Conservation (phyloP, 2,113 vertebrate genomes). For the Ptyas mucosa region DNA sequence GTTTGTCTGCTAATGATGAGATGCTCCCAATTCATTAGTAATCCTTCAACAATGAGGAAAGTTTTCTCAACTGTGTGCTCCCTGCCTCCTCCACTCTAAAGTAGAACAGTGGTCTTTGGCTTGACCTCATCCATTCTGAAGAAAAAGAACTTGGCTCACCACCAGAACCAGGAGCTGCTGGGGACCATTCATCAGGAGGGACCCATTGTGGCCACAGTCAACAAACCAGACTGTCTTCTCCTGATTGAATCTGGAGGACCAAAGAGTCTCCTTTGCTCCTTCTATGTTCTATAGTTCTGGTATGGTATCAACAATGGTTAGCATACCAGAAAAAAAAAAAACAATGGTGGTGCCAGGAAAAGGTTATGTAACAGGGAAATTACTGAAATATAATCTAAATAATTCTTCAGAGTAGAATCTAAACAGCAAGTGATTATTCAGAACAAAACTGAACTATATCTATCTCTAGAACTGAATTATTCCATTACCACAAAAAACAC, state of each 20-base stretch:
- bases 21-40: neutral
- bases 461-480: neutral
- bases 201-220: neutral
- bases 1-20: neutral
- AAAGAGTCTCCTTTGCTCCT: too few species aligned
- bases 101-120: neutral
- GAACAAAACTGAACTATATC: neutral
- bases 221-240: neutral
- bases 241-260: neutral
- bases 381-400: neutral
- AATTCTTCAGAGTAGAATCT: neutral
- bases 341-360: neutral
- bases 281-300: neutral
- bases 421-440: neutral
- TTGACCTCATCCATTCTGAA: neutral
- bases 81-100: neutral
- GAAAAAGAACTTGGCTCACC: neutral
- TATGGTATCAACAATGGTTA: neutral
- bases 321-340: too few species aligned
- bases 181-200: neutral
- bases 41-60: neutral
- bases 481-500: neutral
- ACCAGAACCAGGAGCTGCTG: neutral
- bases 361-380: neutral
- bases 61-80: too few species aligned